Evolutionary conservation across 1,140 invertebrate genomes (phyloP).

Genomic region (Drosophila ficusphila): DNA sequence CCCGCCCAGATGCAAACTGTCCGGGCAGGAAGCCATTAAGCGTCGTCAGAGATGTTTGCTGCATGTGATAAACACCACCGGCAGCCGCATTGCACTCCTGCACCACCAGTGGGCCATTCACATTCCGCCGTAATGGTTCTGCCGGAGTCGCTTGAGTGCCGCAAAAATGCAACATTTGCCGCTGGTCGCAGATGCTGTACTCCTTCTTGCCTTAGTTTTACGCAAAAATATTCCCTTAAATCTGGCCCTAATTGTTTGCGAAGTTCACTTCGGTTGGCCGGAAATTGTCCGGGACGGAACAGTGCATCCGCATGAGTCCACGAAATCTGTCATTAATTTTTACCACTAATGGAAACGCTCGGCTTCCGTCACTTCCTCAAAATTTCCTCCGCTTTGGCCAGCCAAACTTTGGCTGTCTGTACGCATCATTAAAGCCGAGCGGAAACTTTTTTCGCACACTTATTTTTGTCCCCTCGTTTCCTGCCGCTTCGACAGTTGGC

Average conservation of each 20-base stretch:
- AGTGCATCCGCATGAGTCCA: slow-evolving; percentile 55
- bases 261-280: slow-evolving; percentile 18
- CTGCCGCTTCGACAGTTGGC: slow-evolving; percentile 47
- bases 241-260: slow-evolving; percentile 57
- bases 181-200: slow-evolving; percentile 15
- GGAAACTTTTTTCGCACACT: slow-evolving; percentile 62
- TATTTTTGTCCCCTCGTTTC: slow-evolving; percentile 33
- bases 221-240: background rate
- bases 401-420: slow-evolving; percentile 40
- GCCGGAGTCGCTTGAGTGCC: slow-evolving; percentile 28
- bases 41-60: slow-evolving; percentile 39
- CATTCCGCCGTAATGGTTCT: slow-evolving; percentile 43
- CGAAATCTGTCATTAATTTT: slow-evolving; percentile 72
- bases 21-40: slow-evolving; percentile 59
- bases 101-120: slow-evolving; percentile 33
- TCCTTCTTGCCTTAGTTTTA: background rate
- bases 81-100: slow-evolving; percentile 34
- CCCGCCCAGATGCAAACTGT: slow-evolving; percentile 33
- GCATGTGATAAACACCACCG: slow-evolving; percentile 62
- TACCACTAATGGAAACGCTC: slow-evolving; percentile 52
- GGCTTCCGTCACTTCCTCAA: slow-evolving; percentile 23
- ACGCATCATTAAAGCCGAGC: slow-evolving; percentile 72
- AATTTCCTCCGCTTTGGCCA: slow-evolving; percentile 21
- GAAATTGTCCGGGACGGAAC: slow-evolving; percentile 45
- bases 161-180: slow-evolving; percentile 60